Evolutionary conservation across 2,797 vertebrate genomes (phyloP).

Genomic region (Syngnathus rostellatus): DNA sequence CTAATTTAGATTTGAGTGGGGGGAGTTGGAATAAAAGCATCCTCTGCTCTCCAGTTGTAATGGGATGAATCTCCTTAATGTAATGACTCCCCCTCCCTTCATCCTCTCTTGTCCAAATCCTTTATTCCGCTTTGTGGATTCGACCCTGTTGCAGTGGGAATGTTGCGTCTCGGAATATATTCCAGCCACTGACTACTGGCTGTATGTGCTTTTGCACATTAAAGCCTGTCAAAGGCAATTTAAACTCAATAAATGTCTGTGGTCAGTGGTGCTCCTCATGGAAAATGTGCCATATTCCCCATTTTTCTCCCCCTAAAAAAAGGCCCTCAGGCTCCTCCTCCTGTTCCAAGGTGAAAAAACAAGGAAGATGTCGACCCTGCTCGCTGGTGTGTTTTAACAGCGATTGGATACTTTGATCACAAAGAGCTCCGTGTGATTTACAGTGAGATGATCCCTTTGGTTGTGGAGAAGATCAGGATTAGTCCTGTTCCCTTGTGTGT

Average conservation of each 20-base stretch:
- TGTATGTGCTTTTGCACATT: constrained; percentile 7
- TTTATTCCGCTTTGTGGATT: constrained; percentile 5
- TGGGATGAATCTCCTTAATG: neutral
- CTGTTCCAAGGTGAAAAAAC: constrained; percentile 12
- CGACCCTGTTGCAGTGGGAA: neutral
- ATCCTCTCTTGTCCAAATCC: constrained; percentile 6
- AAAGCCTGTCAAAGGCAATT: constrained; percentile 19
- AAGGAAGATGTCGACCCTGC: constrained; percentile 46
- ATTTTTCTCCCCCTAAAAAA: neutral
- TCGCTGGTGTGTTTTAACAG: constrained; percentile 39
- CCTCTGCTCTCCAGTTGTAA: constrained; percentile 5
- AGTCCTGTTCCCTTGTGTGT: constrained; percentile 50
- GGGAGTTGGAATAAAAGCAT: neutral
- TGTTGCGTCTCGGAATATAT: neutral
- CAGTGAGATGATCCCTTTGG: constrained; percentile 70
- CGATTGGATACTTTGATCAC: constrained; percentile 70
- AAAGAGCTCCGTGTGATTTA: constrained; percentile 67
- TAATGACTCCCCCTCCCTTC: neutral
- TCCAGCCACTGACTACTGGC: neutral
- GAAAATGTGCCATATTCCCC: neutral
- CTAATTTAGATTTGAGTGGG: neutral
- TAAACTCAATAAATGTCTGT: constrained; percentile 6
- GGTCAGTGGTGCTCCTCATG: neutral
- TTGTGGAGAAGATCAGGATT: constrained; percentile 72
- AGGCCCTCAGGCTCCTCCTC: neutral